These are phyloP conservation scores for Azemiops feae DNA, from an alignment of 2,113 vertebrate species.

Conservation along the genomic window DNA sequence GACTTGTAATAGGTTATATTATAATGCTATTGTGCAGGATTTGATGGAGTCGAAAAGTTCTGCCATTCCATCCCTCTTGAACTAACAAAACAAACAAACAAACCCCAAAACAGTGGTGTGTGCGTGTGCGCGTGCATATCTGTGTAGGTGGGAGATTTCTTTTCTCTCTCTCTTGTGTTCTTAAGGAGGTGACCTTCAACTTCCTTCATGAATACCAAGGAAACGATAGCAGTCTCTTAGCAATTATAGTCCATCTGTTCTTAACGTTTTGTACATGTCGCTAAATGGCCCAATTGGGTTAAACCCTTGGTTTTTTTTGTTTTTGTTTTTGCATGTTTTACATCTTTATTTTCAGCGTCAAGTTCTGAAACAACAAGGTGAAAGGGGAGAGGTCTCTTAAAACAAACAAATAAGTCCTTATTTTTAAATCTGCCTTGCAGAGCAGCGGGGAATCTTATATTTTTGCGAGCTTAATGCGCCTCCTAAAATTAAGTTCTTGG, in stretches of 20 bases:
- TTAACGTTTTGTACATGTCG: background rate
- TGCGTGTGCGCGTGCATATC: background rate
- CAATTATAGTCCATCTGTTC: slow-evolving; percentile 1
- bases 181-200: slow-evolving; percentile 16
- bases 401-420: background rate
- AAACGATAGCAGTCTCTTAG: background rate
- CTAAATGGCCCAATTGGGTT: background rate
- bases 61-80: background rate
- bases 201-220: slow-evolving; percentile 8
- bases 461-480: background rate
- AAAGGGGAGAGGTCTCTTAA: background rate
- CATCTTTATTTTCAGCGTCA: slow-evolving; percentile 2
- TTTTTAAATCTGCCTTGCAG: background rate
- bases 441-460: background rate
- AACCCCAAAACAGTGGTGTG: background rate
- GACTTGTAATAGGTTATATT: background rate
- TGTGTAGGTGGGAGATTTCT: background rate
- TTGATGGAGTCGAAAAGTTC: background rate
- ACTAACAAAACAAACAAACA: background rate
- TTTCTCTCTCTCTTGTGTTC: background rate
- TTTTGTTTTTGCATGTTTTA: background rate
- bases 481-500: background rate
- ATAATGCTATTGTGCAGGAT: background rate
- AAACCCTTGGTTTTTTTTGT: background rate
- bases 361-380: background rate